phyloP scores from a whole-genome alignment of 1,140 invertebrate species.

The Nylanderia fulva region DNA sequence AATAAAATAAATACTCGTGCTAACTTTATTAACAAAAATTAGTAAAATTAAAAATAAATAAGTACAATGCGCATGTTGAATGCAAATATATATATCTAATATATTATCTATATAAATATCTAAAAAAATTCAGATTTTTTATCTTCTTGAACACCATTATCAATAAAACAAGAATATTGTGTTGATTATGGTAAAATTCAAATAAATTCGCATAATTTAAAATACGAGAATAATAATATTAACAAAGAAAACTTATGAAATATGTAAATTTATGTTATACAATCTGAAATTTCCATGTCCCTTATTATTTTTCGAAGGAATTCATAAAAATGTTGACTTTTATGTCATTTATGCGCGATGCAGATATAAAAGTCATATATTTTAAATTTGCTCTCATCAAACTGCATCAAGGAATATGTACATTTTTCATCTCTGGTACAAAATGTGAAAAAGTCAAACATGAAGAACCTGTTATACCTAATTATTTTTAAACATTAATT shows the following conservation, averaged over 20 bases:
- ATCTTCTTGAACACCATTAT: constrained; percentile 4
- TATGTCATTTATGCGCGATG: constrained; percentile 7
- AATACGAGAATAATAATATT: not conserved
- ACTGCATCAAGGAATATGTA: not conserved
- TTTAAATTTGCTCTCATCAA: constrained; percentile 7
- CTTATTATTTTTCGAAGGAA: constrained; percentile 15
- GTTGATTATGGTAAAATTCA: constrained; percentile 9
- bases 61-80: too few species aligned
- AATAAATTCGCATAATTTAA: not conserved
- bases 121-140: too few species aligned
- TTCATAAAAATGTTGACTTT: not conserved
- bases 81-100: too few species aligned
- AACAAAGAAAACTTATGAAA: constrained; percentile 15
- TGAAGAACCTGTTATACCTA: not conserved
- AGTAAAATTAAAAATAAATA: too few species aligned
- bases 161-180: constrained; percentile 1
- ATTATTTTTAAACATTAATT: too few species aligned
- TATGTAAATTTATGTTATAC: constrained; percentile 19
- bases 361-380: constrained; percentile 13
- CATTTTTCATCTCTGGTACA: not conserved
- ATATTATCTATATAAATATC: too few species aligned
- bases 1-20: too few species aligned
- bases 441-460: constrained; percentile 2
- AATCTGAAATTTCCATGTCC: constrained; percentile 20
- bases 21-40: too few species aligned